Evolutionary conservation across 2,797 vertebrate genomes (phyloP).

Genomic region (Coregonus ussuriensis): DNA sequence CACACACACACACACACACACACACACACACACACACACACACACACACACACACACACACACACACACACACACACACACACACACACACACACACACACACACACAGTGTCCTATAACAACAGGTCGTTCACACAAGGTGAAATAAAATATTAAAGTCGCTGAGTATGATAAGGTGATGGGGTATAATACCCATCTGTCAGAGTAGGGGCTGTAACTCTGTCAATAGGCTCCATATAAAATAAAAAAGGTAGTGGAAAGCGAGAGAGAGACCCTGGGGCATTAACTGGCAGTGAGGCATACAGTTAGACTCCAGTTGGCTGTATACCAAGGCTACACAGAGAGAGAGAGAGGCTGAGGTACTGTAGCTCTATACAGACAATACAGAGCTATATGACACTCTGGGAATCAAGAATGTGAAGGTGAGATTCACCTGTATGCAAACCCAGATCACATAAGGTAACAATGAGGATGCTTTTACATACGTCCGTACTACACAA

Average conservation of each 20-base stretch:
- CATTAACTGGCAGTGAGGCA: slow-evolving; percentile 59
- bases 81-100: slow-evolving; percentile 3
- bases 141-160: slow-evolving; percentile 64
- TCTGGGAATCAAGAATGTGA: slow-evolving; percentile 53
- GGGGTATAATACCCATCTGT: slow-evolving; percentile 62
- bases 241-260: slow-evolving; percentile 1
- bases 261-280: slow-evolving; percentile 12
- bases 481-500: neutral
- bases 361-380: slow-evolving; percentile 34
- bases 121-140: slow-evolving; percentile 40
- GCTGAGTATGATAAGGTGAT: slow-evolving; percentile 57
- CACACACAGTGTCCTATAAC: slow-evolving; percentile 34
- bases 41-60: no score
- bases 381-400: slow-evolving; percentile 62
- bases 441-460: slow-evolving; percentile 24
- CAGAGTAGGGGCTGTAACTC: slow-evolving; percentile 55
- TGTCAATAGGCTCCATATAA: slow-evolving; percentile 51
- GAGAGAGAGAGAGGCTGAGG: no score
- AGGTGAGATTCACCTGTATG: slow-evolving; percentile 40
- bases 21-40: no score
- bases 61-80: no score
- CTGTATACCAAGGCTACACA: slow-evolving; percentile 40
- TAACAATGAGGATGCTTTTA: slow-evolving; percentile 25
- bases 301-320: slow-evolving; percentile 56
- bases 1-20: no score